These are phyloP conservation scores for Microplitis demolitor DNA, from an alignment of 1,140 invertebrate genomes.

Conservation along the genomic window DNA sequence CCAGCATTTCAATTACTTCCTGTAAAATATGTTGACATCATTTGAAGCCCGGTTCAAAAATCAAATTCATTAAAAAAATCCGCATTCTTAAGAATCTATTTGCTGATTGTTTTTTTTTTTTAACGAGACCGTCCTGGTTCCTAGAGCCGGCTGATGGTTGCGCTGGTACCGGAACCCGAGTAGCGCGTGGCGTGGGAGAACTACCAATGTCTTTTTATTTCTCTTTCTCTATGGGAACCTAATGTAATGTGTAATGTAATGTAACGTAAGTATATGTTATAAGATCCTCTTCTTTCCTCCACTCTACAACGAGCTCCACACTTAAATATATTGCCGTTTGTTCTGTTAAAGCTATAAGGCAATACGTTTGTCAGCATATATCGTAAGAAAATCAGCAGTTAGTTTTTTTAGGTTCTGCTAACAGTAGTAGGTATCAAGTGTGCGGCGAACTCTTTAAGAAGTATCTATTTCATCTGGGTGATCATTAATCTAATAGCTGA, in stretches of 20 bases:
- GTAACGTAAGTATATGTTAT: not conserved
- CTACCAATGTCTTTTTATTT: not conserved
- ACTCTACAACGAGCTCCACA: slow-evolving; percentile 18
- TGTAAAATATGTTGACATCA: not conserved
- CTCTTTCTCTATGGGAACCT: slow-evolving; percentile 38
- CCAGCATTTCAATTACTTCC: not conserved
- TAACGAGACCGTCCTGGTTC: too few relatives aligned
- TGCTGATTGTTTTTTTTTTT: too few relatives aligned
- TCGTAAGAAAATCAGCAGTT: slow-evolving; percentile 34
- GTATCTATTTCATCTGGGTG: too few relatives aligned
- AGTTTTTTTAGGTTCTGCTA: slow-evolving; percentile 3
- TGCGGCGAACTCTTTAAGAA: too few relatives aligned
- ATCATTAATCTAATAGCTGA: too few relatives aligned
- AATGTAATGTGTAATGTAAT: not conserved
- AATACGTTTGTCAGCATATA: slow-evolving; percentile 48
- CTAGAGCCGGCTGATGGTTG: slow-evolving; percentile 17
- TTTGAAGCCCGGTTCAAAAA: not conserved
- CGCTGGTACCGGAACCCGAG: slow-evolving; percentile 29
- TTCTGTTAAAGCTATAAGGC: slow-evolving; percentile 42
- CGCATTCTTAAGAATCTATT: not conserved
- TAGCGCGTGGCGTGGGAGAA: slow-evolving; percentile 39
- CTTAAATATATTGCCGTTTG: slow-evolving; percentile 49
- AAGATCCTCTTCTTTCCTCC: slow-evolving; percentile 19
- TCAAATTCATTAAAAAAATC: not conserved
- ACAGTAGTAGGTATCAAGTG: not conserved